These are phyloP conservation scores for Alethe diademata DNA, from an alignment of 2,113 vertebrate species.

Conservation along the genomic window DNA sequence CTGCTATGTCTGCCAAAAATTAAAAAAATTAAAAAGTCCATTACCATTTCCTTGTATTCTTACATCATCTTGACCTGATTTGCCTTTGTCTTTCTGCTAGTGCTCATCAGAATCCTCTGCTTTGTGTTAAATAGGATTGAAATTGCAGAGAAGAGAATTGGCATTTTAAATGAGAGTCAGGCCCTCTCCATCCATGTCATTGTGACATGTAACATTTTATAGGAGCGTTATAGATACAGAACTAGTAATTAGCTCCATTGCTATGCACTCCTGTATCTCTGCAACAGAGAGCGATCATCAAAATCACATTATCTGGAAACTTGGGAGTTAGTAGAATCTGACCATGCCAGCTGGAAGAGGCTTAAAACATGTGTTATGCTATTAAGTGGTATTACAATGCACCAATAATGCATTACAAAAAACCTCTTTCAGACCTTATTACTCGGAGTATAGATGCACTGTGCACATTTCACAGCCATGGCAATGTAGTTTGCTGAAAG, in stretches of 20 bases:
- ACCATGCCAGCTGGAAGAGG: constrained; percentile 53
- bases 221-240: neutral
- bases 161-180: neutral
- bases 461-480: neutral
- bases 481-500: neutral
- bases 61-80: neutral
- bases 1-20: neutral
- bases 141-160: neutral
- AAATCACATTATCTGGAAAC: constrained; percentile 43
- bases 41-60: neutral
- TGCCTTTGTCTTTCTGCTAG: neutral
- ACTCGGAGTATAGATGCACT: neutral
- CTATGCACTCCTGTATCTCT: constrained; percentile 11
- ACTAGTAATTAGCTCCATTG: constrained; percentile 32
- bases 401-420: constrained; percentile 34
- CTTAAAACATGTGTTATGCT: constrained; percentile 46
- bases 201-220: neutral
- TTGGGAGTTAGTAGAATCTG: constrained; percentile 26
- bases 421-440: neutral
- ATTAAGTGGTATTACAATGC: constrained; percentile 29
- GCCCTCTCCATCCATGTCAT: neutral
- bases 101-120: neutral
- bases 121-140: neutral
- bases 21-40: neutral
- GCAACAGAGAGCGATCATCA: neutral